Evolutionary conservation across 2,113 vertebrate species (phyloP), one percentile per base, ranked within the genome.

Genomic region (Proteles cristata): DNA sequence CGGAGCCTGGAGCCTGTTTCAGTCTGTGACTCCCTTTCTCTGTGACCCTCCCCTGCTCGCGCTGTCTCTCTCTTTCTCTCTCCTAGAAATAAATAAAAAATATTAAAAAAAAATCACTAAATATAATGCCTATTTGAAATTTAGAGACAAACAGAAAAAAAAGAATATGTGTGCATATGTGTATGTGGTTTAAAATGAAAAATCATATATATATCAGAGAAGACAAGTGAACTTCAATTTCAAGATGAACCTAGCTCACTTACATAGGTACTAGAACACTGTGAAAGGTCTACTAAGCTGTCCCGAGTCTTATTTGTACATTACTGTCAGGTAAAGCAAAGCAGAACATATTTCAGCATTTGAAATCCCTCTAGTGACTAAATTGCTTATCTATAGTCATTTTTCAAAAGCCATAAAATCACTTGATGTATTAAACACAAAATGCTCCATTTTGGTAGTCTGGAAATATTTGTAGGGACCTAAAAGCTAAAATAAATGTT

Each of bases 341-440:
- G 50, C 93, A 91, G 58, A 80, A 19, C 45, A 74, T 93, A 94
- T 90, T 96, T 94, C 73, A 92, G 66, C 55, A 81, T 88, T 95
- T 96, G 69, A 93, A 93, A 96, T 93, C 17, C 39, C 76, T 97
- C 35, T 45, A 65, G 66, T 98, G 81, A 97, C 58, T 90, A 79
- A 95, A 82, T 33, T 94, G 53, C 90, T 96, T 97, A 95, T 83
- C 88, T 84, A 23, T 77, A 90, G 85, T 90, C 68, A 82, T 94
- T 96, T 97, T 89, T 95, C 88, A 97, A 96, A 97, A 93, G 61
- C 35, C 79, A 91, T 83, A 94, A 80, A 94, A 85, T 94, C 88
- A 91, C 16, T 89, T 79, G 53, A 96, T 88, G 14, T 96, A 91
- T 83, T 95, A 86, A 92, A 93, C 89, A 93, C 48, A 90, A 93